These are phyloP conservation scores for Halocaridina rubra DNA, from an alignment of 2,888 invertebrate genomes.

Conservation along the genomic window DNA sequence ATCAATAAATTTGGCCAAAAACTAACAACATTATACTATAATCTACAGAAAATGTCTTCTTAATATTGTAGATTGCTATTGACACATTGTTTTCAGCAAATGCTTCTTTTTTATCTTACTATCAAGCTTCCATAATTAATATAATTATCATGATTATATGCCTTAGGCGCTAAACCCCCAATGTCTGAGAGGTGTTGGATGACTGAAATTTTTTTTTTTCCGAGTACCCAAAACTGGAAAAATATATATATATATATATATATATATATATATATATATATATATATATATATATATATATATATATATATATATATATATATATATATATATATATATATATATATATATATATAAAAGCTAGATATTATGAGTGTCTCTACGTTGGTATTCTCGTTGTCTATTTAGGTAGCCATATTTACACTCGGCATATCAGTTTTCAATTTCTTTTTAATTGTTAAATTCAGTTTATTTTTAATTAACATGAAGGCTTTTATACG, in stretches of 20 bases:
- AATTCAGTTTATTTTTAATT: no score
- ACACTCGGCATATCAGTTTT: no score
- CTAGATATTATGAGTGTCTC: neutral
- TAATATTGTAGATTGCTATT: no score
- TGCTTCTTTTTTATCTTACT: conserved; percentile 32
- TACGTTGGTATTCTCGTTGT: no score
- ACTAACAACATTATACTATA: no score
- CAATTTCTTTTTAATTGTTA: neutral
- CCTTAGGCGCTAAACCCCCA: neutral
- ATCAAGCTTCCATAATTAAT: neutral
- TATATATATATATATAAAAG: neutral
- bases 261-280: conserved; percentile 33
- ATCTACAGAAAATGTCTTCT: no score
- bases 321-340: conserved; percentile 45
- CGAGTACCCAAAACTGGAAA: neutral
- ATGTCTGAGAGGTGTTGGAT: neutral
- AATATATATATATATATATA: conserved; percentile 16
- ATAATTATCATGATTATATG: no score
- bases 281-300: conserved; percentile 37
- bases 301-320: conserved; percentile 44
- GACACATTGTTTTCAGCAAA: no score
- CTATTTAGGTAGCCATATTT: neutral
- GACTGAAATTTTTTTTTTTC: neutral
- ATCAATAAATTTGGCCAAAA: no score
- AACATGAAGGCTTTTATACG: no score